phyloP scores from a whole-genome alignment of 37 sponge, comb jelly and placozoan genomes.

The Hormiphora californensis region DNA sequence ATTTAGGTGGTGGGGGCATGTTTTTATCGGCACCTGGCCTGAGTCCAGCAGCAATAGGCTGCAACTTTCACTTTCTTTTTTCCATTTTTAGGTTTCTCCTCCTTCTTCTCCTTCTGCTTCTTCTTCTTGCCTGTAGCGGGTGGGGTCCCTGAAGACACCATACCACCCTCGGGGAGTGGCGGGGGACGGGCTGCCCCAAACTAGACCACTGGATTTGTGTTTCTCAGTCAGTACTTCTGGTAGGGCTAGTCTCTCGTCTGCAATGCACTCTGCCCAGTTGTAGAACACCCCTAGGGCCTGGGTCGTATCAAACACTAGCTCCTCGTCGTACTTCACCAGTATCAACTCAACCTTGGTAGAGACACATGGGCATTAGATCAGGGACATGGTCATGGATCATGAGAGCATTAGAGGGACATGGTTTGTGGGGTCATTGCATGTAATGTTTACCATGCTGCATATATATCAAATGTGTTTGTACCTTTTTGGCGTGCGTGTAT shows the following conservation, averaged over 20 bases:
- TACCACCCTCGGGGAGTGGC: background rate
- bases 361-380: too few relatives aligned
- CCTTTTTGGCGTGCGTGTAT: background rate
- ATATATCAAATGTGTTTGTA: too few relatives aligned
- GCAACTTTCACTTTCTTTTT: too few relatives aligned
- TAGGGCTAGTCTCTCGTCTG: slow-evolving; percentile 29
- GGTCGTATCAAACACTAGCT: slow-evolving; percentile 38
- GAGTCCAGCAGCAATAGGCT: background rate
- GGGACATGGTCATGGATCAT: too few relatives aligned
- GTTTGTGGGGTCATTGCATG: too few relatives aligned
- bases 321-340: slow-evolving; percentile 39
- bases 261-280: slow-evolving; percentile 48
- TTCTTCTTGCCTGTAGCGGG: background rate
- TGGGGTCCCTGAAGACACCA: background rate
- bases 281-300: slow-evolving; percentile 48
- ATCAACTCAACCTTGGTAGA: slow-evolving; percentile 55
- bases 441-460: too few relatives aligned
- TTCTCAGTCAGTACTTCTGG: slow-evolving; percentile 32
- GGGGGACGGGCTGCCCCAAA: slow-evolving; percentile 43
- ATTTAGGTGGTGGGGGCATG: slow-evolving; percentile 47
- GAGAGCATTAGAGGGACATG: too few relatives aligned
- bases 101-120: slow-evolving; percentile 6
- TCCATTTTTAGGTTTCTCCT: background rate
- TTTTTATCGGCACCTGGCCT: background rate
- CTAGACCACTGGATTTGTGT: slow-evolving; percentile 38